Evolutionary conservation across 2,888 invertebrate species (phyloP).

Genomic region (Drosophila crucigera): DNA sequence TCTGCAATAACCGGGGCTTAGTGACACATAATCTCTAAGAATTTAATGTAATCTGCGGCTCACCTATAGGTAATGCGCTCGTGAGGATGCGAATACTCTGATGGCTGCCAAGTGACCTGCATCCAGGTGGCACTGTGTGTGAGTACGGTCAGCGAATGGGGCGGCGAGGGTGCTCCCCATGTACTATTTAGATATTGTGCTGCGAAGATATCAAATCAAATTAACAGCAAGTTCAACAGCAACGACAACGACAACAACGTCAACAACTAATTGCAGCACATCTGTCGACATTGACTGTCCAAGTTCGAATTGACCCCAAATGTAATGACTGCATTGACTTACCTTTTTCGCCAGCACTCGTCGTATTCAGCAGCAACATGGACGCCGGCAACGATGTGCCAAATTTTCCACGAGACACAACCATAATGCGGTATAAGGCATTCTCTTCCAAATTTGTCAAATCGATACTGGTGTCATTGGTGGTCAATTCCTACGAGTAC

Average conservation of each 20-base stretch:
- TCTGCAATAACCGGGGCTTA: constrained; percentile 83
- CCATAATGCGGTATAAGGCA: constrained; percentile 92
- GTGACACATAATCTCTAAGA: neutral
- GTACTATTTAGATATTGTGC: constrained; percentile 46
- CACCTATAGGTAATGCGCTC: constrained; percentile 92
- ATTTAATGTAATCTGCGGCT: constrained; percentile 50
- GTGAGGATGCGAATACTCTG: constrained; percentile 92
- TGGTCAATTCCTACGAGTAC: constrained; percentile 88
- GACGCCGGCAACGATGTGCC: constrained; percentile 94
- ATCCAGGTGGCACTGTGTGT: constrained; percentile 94
- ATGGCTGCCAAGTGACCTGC: constrained; percentile 93
- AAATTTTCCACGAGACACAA: constrained; percentile 91
- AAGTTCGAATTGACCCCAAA: constrained; percentile 37
- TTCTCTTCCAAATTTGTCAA: constrained; percentile 89
- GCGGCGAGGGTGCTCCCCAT: constrained; percentile 91
- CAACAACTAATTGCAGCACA: constrained; percentile 13
- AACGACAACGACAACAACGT: constrained; percentile 5
- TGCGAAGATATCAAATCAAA: constrained; percentile 14
- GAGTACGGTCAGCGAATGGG: constrained; percentile 91
- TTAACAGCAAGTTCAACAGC: constrained; percentile 10
- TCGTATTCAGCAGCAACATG: constrained; percentile 90
- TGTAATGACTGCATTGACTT: constrained; percentile 43
- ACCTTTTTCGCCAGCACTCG: constrained; percentile 67
- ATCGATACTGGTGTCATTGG: constrained; percentile 88
- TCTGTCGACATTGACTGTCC: constrained; percentile 37